Evolutionary conservation across 2,888 invertebrate genomes (phyloP).

Genomic region (Drosophila lacicola): DNA sequence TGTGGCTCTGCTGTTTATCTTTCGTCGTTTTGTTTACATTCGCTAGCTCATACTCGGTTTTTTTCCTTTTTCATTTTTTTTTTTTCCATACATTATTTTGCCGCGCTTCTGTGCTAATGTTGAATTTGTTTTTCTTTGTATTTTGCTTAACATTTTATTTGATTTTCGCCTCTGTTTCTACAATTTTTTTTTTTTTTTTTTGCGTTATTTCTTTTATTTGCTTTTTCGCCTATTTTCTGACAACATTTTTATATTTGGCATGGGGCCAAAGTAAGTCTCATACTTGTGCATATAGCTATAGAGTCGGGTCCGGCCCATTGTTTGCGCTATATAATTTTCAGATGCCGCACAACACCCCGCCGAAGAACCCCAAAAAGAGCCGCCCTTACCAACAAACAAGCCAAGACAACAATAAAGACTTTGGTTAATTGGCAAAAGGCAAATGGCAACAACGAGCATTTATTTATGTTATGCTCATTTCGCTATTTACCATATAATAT

Average conservation of each 20-base stretch:
- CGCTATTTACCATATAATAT: slow-evolving; percentile 4
- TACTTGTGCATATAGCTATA: slow-evolving; percentile 20
- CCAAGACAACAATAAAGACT: slow-evolving; percentile 75
- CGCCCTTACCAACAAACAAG: slow-evolving; percentile 32
- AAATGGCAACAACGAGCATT: slow-evolving; percentile 75
- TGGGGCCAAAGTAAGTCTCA: slow-evolving; percentile 72
- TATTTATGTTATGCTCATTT: slow-evolving; percentile 69
- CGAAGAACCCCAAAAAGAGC: not conserved
- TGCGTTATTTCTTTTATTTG: slow-evolving; percentile 18
- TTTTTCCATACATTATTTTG: slow-evolving; percentile 45
- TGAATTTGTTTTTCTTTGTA: slow-evolving; percentile 73
- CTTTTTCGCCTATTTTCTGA: slow-evolving; percentile 37
- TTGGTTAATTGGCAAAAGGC: slow-evolving; percentile 79
- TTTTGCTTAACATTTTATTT: slow-evolving; percentile 76
- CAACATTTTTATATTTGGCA: slow-evolving; percentile 71
- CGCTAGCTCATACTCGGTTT: slow-evolving; percentile 42
- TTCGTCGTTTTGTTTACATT: slow-evolving; percentile 75
- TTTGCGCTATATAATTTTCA: slow-evolving; percentile 69
- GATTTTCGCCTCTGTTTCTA: slow-evolving; percentile 60
- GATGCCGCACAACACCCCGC: slow-evolving; percentile 32
- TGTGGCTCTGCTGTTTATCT: slow-evolving; percentile 77
- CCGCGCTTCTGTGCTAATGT: slow-evolving; percentile 55
- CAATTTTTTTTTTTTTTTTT: slow-evolving; percentile 12
- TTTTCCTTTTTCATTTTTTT: slow-evolving; percentile 9
- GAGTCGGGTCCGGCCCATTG: slow-evolving; percentile 59